These are phyloP conservation scores for Hozukius guyotensis DNA, from an alignment of 2,797 vertebrate genomes.

Conservation along the genomic window DNA sequence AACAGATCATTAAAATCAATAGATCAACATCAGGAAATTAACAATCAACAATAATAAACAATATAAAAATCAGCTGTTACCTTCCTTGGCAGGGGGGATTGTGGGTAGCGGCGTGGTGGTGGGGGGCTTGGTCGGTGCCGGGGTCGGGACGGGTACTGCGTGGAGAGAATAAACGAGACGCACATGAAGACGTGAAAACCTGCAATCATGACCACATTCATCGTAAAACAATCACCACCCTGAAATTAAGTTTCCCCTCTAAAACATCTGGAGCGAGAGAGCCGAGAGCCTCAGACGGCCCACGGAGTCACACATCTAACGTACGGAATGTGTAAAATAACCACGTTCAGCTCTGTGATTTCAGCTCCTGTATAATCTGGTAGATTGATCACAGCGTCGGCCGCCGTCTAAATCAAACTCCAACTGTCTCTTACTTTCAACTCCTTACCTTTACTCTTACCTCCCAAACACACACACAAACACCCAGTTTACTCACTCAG, in stretches of 20 bases:
- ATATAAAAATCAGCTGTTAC: constrained; percentile 62
- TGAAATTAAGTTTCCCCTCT: not conserved
- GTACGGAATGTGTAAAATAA: not conserved
- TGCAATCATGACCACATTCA: constrained; percentile 1
- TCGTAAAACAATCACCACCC: not conserved
- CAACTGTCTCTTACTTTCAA: not conserved
- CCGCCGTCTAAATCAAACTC: constrained; percentile 8
- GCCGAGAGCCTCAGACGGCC: not conserved
- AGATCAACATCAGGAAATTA: not conserved
- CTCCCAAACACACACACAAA: not conserved
- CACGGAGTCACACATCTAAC: not conserved
- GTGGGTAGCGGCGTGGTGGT: constrained; percentile 87
- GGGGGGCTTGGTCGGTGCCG: constrained; percentile 83
- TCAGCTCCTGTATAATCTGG: constrained; percentile 29
- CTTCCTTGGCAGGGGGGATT: constrained; percentile 91
- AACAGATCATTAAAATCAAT: not conserved
- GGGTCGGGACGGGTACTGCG: constrained; percentile 87
- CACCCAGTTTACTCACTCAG: not conserved
- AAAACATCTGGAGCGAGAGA: not conserved
- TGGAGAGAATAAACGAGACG: not conserved
- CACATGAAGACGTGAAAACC: constrained; percentile 16
- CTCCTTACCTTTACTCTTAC: not conserved
- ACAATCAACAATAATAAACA: not conserved
- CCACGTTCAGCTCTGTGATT: constrained; percentile 20
- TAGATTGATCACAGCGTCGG: constrained; percentile 19